Conservation (phyloP, 2,888 invertebrate genomes). For the Cyrtodaria siliqua region DNA sequence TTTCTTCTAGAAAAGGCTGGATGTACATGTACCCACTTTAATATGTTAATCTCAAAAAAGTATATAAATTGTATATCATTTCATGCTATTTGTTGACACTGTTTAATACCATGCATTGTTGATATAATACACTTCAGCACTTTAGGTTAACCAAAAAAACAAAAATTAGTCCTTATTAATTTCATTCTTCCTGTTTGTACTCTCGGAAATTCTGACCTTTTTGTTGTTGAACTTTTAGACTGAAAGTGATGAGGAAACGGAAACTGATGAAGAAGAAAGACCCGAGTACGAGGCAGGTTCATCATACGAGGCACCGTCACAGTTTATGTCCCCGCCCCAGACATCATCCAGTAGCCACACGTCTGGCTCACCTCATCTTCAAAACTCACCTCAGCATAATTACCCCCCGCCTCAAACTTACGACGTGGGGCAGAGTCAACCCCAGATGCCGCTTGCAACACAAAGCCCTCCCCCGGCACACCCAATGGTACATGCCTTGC, state of each 20-base stretch:
- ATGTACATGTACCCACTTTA: no score
- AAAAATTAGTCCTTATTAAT: not conserved
- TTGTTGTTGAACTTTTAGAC: not conserved
- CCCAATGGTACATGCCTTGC: no score
- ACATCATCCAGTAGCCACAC: not conserved
- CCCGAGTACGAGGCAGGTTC: slow-evolving; percentile 8
- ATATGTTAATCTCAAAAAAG: no score
- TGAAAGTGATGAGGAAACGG: slow-evolving; percentile 68
- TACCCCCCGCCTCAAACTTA: not conserved
- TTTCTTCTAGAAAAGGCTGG: no score
- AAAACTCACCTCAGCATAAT: not conserved
- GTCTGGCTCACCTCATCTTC: not conserved
- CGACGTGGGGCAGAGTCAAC: not conserved
- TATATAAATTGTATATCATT: no score
- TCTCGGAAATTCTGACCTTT: not conserved
- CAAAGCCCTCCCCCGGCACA: not conserved
- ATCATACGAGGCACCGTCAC: not conserved
- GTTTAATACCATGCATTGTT: no score
- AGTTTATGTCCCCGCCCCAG: not conserved
- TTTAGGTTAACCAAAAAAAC: no score
- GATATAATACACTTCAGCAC: no score
- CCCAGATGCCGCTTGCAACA: not conserved
- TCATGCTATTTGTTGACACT: no score
- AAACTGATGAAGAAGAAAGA: slow-evolving; percentile 49
- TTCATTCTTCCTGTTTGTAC: not conserved